Evolutionary conservation across 2,113 vertebrate genomes (phyloP), one percentile per base, ranked within the genome.

Genomic region (Sebastes fasciatus): DNA sequence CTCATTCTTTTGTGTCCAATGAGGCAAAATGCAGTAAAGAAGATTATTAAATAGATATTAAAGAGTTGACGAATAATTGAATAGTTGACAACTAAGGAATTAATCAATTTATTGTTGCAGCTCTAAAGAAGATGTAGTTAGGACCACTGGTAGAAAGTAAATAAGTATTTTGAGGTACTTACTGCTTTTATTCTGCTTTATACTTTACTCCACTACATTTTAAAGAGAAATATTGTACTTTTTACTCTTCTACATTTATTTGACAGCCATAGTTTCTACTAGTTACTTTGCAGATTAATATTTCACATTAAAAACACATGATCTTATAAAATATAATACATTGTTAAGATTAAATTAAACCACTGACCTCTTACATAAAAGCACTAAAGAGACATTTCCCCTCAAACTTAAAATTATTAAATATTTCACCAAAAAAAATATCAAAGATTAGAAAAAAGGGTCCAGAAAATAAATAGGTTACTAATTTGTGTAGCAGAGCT

Each of bases 1-100:
- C 66, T 92, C 46, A 0, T 88, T 71, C 34, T 74, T 86, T 78
- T 72, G 9, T 62, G n/a, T 80, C 8, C 12, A 51, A 63, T 42
- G 13, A 19, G 19, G 0, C 8, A 68, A 77, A 77, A 69, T 74
- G 16, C n/a, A 49, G 23, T 16, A 23, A 62, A 13, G 40, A 4
- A n/a, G 2, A 14, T 63, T 34, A 34, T 34, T 34, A 34, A 34
- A 34, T 34, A 34, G 34, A 34, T 34, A 34, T 34, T 34, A 34
- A 34, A 34, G 34, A 34, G 34, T 34, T 34, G 34, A 4, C 34
- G 34, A 34, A 34, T 34, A 34, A 34, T 34, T 34, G 34, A 34
- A 34, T 0, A 34, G 34, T 34, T 34, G 34, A 34, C 34, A 34
- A 34, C 34, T 34, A 34, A 34, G 34, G 34, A 34, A 34, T 34